Conservation (phyloP, 2,113 vertebrate genomes). For the Coreoperca whiteheadi region DNA sequence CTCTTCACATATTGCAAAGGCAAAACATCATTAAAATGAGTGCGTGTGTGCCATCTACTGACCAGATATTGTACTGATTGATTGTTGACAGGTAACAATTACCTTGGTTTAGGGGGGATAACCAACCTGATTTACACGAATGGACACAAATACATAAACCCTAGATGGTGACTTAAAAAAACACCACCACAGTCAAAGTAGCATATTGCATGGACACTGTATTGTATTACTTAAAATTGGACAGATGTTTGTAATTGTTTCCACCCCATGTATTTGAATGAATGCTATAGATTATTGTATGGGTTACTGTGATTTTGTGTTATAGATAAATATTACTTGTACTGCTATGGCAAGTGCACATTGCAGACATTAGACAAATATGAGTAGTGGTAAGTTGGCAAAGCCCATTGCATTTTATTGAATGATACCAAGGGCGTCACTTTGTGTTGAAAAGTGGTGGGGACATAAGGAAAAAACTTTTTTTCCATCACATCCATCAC, state of each 20-base stretch:
- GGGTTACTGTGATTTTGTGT: neutral
- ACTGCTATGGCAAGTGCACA: neutral
- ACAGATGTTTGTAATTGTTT: neutral
- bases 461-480: too few relatives aligned
- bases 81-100: neutral
- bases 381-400: neutral
- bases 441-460: too few relatives aligned
- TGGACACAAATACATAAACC: neutral
- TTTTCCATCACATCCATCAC: too few relatives aligned
- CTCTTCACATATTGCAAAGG: neutral
- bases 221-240: neutral
- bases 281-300: neutral
- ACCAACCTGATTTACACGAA: neutral
- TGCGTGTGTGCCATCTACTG: slow-evolving; percentile 62
- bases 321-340: neutral
- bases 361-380: neutral
- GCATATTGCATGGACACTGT: neutral
- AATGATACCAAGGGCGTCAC: too few relatives aligned
- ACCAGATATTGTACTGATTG: neutral
- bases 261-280: neutral
- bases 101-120: neutral
- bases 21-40: neutral
- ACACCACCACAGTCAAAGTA: neutral
- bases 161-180: neutral
- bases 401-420: neutral